These are phyloP conservation scores for Egretta garzetta DNA, from an alignment of 2,113 vertebrate species.

Conservation along the genomic window DNA sequence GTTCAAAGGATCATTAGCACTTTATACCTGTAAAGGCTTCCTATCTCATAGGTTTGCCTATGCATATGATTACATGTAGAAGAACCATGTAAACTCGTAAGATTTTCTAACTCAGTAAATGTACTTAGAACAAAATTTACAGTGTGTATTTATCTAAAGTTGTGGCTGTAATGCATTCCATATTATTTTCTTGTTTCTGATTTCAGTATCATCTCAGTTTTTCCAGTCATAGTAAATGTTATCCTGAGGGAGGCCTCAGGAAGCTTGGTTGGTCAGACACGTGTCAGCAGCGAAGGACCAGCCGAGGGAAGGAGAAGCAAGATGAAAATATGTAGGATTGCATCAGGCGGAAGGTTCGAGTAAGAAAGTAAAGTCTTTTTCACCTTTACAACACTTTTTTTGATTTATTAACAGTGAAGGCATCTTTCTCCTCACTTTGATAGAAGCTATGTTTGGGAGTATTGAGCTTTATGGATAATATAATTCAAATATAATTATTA, in stretches of 20 bases:
- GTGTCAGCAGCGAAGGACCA: fast-evolving
- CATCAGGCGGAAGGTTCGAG: neutral
- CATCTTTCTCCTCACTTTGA: neutral
- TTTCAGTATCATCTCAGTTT: neutral
- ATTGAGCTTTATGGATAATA: neutral
- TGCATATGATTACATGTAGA: neutral
- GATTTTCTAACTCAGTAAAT: neutral
- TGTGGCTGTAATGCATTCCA: neutral
- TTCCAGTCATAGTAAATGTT: neutral
- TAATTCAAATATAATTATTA: neutral
- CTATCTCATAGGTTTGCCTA: neutral
- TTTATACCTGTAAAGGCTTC: neutral
- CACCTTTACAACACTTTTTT: neutral
- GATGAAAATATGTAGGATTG: neutral
- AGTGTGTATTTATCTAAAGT: neutral
- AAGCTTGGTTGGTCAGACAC: neutral
- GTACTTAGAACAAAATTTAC: neutral
- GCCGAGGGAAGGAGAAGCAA: neutral
- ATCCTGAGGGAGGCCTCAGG: neutral
- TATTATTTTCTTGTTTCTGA: neutral
- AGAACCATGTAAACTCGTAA: neutral
- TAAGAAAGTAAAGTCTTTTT: neutral
- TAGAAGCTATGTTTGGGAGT: neutral
- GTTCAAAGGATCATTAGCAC: neutral
- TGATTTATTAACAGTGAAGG: neutral